Base-by-base conservation (phyloP, 2,797 vertebrate species). In the Psittacula derbiana region DNA sequence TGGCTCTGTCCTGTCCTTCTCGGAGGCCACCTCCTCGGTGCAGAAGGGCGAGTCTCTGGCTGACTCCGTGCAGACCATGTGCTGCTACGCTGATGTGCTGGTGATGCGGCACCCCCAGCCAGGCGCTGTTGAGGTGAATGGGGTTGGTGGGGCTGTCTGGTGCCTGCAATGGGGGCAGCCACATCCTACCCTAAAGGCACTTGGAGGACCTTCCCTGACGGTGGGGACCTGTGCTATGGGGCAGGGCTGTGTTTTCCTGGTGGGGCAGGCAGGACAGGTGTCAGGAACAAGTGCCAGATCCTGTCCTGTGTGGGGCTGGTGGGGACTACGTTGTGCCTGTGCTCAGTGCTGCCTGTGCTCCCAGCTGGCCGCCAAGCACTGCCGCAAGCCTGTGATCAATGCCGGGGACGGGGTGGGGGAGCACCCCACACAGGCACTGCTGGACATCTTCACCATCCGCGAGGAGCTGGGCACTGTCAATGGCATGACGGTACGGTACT, bases 391-490 rank as follows among this genome's bases (percentile, higher is more conserved):
- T 0, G 98, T 99, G 94, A 99, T 99, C 97, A 99, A 99, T 0
- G 99, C 99, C 0, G 99, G 99, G 4, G 99, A 99, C 1, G 99
- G 99, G 0, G 99, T 99, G 0, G 99, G 99, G 1, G 99, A 99
- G 73, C 99, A 99, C 72, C 99, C 99, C 1, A 99, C 99, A 0
- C 99, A 99, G 97, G 99, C 99, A 0, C 97, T 99, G 97, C 98
- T 99, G 89, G 99, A 99, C 76, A 98, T 99, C 96, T 99, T 99
- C 98, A 99, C 99, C 97, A 99, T 99, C 97, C 97, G 99, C 3
- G 99, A 99, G 97, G 99, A 99, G 98, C 98, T 99, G 88, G 99
- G 99, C 41, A 99, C 99, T 0, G 99, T 99, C 95, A 99, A 99
- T 0, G 99, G 99, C 93, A 99, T 99, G 99, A 99, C 99, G 69